Base-by-base conservation (phyloP, 2,113 vertebrate genomes). In the Neolamprologus hecqui region DNA sequence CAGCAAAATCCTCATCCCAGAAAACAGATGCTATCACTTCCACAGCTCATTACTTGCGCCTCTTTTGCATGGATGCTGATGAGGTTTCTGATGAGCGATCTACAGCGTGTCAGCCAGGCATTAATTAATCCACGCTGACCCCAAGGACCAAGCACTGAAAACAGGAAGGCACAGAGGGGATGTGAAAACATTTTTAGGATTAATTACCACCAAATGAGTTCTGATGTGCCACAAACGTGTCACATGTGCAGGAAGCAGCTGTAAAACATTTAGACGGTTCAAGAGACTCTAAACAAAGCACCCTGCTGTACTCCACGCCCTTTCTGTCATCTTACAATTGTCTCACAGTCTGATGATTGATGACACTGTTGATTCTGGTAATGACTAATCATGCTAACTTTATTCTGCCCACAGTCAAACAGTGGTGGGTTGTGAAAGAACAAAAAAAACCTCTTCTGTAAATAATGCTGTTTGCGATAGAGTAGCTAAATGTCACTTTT, bases 21-120 rank as follows among this genome's bases (percentile, higher is more conserved):
- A 51, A 85, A 91, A 57, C 87, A 91, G 88, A 91, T 73, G 88
- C 68, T 40, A 40, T 87, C 28, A 5, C 5, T 51, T 77, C 83
- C 65, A 37, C 84, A 82, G 88, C 42, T 92, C 87, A 83, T 90
- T 90, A 79, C 54, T 70, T 21, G 15, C 57, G 42, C 49, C 84
- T 68, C 1, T 6, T 79, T 63, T 6, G 31, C 84, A 47, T 82
- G 86, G 86, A 77, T 88, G 79, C 91, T 92, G 88, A 91, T 89
- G 89, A 88, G 82, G 63, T 84, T 86, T 84, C 82, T 57, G 55
- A 14, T 84, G 55, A 10, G 83, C 51, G 19, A 82, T 65, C 77
- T 65, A 33, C 63, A 33, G 51, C n/a, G 47, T 53, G 75, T 87
- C 55, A 75, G 87, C 82, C 84, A 26, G 77, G 81, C 9, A 4